Evolutionary conservation across 2,797 vertebrate species (phyloP), one percentile per base, ranked within the genome.

Genomic region (Spondyliosoma cantharus): DNA sequence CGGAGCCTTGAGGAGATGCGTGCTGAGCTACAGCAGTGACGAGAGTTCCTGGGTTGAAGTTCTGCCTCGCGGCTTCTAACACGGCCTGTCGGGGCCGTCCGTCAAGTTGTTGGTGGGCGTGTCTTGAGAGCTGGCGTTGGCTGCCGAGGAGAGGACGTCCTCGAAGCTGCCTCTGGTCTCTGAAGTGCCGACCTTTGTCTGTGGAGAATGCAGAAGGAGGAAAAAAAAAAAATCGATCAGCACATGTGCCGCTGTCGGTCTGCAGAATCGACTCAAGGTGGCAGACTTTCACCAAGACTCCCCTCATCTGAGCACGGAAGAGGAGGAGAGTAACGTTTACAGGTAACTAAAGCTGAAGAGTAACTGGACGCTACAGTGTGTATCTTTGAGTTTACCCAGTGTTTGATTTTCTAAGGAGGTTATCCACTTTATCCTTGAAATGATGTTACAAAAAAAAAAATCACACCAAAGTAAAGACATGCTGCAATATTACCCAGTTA

Each of bases 81-180:
- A 96, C 61, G 94, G 94, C 79, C 91, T 93, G 76, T 97, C 95
- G 0, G 93, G 89, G 3, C 85, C 87, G 69, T 97, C 95, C 0
- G 89, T 92, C 71, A 94, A 60, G 61, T 84, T 91, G 83, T 93
- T 95, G 27, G 94, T 90, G 17, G 95, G 92, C 1, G 94, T 93
- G 81, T 96, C 96, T 93, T 97, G 96, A 79, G 96, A 94, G 0
- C 96, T 99, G 90, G 98, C 98, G 0, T 97, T 95, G 0, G 97
- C 98, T 0, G 97, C 91, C 2, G 97, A 99, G 54, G 95, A 98
- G 83, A 99, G 96, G 56, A 99, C 97, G 16, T 98, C 98, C 92
- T 99, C 97, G 76, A 99, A 99, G 91, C 94, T 99, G 86, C 97
- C 94, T 12, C 94, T 94, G 22, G 87, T 87, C 8, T 94, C 90